Percentiles rank a stretch among this genome's conserved stretches.
These are phyloP conservation scores for Microvelia longipes DNA, from an alignment of 1,140 invertebrate species.

Conservation along the genomic window DNA sequence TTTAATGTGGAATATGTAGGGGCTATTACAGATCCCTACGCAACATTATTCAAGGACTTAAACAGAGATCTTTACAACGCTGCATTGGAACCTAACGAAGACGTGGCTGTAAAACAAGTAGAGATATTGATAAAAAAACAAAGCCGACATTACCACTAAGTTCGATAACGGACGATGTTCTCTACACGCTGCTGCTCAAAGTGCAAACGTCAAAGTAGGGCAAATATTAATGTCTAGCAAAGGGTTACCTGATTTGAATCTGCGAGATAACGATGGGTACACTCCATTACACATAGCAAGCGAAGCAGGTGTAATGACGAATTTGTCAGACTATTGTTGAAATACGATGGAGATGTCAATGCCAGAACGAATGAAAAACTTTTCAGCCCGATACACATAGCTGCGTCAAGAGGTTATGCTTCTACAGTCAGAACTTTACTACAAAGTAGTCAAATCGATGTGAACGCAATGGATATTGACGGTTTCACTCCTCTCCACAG, in stretches of 20 bases:
- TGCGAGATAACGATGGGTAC: neutral
- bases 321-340: constrained; percentile 29
- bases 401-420: constrained; percentile 49
- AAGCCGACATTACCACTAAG: neutral
- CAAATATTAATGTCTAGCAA: neutral
- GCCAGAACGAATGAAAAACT: constrained; percentile 62
- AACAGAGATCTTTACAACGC: neutral
- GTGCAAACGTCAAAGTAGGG: constrained; percentile 30
- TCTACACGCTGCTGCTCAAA: constrained; percentile 41
- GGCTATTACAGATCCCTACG: neutral
- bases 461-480: constrained; percentile 11
- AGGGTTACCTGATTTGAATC: constrained; percentile 11
- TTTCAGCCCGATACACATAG: constrained; percentile 72
- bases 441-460: constrained; percentile 2
- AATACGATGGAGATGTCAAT: constrained; percentile 46
- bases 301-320: constrained; percentile 28
- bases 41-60: neutral
- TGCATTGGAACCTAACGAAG: neutral
- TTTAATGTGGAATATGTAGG: neutral
- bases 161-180: constrained; percentile 36
- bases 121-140: neutral
- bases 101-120: neutral
- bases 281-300: constrained; percentile 32
- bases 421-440: neutral
- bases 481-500: constrained; percentile 10